phyloP scores from a whole-genome alignment of 2,797 vertebrate genomes.

The Glyptemys insculpta region DNA sequence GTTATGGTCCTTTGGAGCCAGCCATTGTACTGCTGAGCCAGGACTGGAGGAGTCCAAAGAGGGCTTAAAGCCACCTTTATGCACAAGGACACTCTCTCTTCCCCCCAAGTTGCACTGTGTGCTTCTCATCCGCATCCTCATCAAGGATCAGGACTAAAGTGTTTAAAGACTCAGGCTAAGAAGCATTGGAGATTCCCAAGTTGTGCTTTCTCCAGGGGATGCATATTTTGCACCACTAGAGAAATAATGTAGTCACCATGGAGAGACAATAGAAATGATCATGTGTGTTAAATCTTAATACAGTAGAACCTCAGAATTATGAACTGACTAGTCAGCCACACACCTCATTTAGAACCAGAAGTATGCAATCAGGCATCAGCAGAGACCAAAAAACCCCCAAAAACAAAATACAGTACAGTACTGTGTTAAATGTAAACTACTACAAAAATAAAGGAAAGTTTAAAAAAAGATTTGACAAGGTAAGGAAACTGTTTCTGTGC shows the following conservation, averaged over 20 bases:
- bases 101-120: neutral
- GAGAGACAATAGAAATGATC: neutral
- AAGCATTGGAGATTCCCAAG: slow-evolving; percentile 19
- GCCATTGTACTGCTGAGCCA: neutral
- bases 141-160: slow-evolving; percentile 23
- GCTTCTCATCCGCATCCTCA: neutral
- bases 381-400: no score
- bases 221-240: neutral
- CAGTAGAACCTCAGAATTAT: neutral
- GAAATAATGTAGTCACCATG: neutral
- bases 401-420: neutral
- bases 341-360: neutral
- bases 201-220: neutral
- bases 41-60: neutral
- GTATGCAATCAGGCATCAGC: neutral
- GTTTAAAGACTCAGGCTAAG: slow-evolving; percentile 53
- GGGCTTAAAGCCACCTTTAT: neutral
- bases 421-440: neutral
- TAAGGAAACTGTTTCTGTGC: neutral
- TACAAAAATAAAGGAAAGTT: neutral
- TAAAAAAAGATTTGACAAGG: neutral
- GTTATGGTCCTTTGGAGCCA: neutral
- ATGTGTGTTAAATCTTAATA: neutral
- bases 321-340: neutral
- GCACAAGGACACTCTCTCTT: neutral